These are phyloP conservation scores for Choloepus hoffmanni DNA, from an alignment of 2,113 vertebrate genomes.

Conservation along the genomic window DNA sequence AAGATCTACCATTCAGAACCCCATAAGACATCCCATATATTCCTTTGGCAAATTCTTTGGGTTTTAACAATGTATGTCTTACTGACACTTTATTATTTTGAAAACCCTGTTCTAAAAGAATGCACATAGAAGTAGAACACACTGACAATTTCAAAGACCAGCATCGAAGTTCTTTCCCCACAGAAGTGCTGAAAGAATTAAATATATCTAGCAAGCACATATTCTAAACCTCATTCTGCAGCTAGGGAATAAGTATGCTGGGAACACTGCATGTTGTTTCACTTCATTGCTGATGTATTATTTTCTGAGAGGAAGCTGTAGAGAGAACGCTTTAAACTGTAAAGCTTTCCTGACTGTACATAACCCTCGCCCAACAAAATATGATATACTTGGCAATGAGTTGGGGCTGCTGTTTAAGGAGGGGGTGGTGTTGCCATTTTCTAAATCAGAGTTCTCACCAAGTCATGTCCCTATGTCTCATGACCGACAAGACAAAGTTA, in stretches of 20 bases:
- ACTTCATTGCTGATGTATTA: neutral
- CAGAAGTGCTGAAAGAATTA: neutral
- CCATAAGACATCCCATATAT: neutral
- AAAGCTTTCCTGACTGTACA: slow-evolving; percentile 51
- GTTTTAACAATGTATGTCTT: neutral
- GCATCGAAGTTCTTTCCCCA: neutral
- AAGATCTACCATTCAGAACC: neutral
- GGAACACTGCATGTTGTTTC: neutral
- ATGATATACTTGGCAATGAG: neutral
- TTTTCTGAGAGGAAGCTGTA: neutral
- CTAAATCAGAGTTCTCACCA: slow-evolving; percentile 13
- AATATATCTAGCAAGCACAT: neutral
- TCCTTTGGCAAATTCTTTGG: neutral
- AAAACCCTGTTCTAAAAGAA: neutral
- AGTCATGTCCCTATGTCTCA: neutral
- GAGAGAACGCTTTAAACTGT: neutral
- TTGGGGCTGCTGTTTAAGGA: neutral
- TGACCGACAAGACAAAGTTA: neutral
- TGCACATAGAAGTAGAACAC: neutral
- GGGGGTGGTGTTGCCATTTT: neutral
- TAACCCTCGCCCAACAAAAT: neutral
- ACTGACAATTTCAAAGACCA: neutral
- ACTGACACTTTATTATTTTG: neutral
- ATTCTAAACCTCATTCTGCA: slow-evolving; percentile 13
- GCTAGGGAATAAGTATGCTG: neutral